phyloP scores from a whole-genome alignment of 2,113 vertebrate genomes.

The Lichenostomus cassidix region DNA sequence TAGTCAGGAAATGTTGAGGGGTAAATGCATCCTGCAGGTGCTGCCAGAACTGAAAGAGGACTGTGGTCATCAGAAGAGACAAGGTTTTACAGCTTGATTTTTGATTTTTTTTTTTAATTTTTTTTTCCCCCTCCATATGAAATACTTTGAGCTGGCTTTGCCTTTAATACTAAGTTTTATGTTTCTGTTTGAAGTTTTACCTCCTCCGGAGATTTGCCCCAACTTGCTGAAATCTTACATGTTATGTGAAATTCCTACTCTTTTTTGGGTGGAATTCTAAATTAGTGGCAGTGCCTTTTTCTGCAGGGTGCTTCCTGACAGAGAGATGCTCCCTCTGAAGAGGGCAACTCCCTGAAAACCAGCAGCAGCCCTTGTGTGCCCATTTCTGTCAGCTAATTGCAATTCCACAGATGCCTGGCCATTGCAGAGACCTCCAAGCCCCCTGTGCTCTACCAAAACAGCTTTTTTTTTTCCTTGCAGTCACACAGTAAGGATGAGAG shows the following conservation, averaged over 20 bases:
- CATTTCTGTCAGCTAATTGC: neutral
- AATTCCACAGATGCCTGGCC: neutral
- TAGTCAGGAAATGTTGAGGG: neutral
- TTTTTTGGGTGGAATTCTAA: neutral
- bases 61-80: neutral
- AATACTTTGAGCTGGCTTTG: neutral
- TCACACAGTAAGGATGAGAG: neutral
- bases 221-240: neutral
- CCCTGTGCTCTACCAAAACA: neutral
- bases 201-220: neutral
- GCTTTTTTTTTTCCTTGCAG: neutral
- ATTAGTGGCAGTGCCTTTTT: neutral
- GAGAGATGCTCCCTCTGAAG: neutral
- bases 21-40: neutral
- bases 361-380: neutral
- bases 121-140: neutral
- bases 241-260: neutral
- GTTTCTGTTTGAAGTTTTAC: neutral
- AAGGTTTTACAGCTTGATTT: neutral
- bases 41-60: neutral
- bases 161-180: neutral
- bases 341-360: neutral
- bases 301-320: neutral
- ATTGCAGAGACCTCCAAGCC: neutral
- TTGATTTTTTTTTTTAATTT: neutral